phyloP scores from a whole-genome alignment of 2,888 invertebrate genomes.

The Papilio elwesi region DNA sequence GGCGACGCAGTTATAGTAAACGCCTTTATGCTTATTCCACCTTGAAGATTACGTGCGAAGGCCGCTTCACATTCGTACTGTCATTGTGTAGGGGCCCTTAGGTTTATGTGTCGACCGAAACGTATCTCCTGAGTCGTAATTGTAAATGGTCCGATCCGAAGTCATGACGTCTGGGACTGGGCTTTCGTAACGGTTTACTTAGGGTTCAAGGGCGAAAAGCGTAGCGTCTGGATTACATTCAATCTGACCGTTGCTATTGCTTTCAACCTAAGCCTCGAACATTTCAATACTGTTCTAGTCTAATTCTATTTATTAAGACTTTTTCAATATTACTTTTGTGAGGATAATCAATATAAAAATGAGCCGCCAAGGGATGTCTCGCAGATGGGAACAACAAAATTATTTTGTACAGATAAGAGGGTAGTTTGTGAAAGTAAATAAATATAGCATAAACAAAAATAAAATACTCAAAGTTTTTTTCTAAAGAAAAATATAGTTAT shows the following conservation, averaged over 20 bases:
- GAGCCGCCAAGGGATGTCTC: background rate
- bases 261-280: background rate
- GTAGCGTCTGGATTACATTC: conserved; percentile 6
- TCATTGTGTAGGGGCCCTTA: conserved; percentile 4
- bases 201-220: conserved; percentile 3
- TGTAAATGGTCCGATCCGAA: conserved; percentile 15
- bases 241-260: conserved; percentile 22
- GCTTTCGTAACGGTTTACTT: conserved; percentile 1
- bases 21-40: background rate
- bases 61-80: background rate
- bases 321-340: background rate
- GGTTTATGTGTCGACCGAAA: conserved; percentile 17
- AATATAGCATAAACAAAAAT: no score
- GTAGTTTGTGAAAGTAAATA: no score
- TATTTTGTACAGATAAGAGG: no score
- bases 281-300: background rate
- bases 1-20: background rate
- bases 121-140: conserved; percentile 19
- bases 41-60: background rate
- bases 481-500: no score
- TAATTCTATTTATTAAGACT: background rate
- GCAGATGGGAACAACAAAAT: no score
- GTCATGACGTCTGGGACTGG: conserved; percentile 17
- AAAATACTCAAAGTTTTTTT: no score
- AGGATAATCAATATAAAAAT: background rate